Evolutionary conservation across 2,888 invertebrate genomes (phyloP), one percentile per base, ranked within the genome.

Genomic region (Patella ulyssiponensis): DNA sequence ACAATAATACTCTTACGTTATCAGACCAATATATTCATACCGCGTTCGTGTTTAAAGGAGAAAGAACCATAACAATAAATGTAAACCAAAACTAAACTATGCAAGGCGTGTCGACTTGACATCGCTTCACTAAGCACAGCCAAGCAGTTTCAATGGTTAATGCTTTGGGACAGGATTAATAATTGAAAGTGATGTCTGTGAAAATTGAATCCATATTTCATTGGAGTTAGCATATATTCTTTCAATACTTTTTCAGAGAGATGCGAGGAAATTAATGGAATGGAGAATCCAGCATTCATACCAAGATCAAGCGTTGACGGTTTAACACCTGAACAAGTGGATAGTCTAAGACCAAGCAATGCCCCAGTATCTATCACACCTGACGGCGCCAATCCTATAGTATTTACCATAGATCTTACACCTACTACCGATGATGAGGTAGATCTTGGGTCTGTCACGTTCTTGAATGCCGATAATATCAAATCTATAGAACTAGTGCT

Each of bases 251-350:
- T 64, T 64, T 17, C 23, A 64, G 64, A 64, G 23, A 14, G n/a
- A 7, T 64, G 64, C 23, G 64, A 64, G 23, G 64, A 64, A 64
- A 64, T 64, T 9, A 64, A 64, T 64, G 64, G 64, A 12, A 64
- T 64, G 64, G n/a, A 64, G 23, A 20, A 64, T 1, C 64, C 64
- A 20, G n/a, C 64, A n/a, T 64, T 20, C 64, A 64, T 64, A 20
- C 64, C 64, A 20, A 20, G 23, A 11, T 64, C 64, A 64, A 20
- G 11, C 23, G 9, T 64, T 64, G 64, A 64, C n/a, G 64, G 64
- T 64, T 64, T 64, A 17, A 64, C n/a, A 20, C 7, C n/a, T 64
- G 20, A n/a, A 17, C 64, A 64, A 64, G 64, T 64, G 11, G n/a
- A n/a, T 20, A 20, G n/a, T 1, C 23, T 64, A 12, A 64, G 64